phyloP scores from a whole-genome alignment of 2,797 vertebrate genomes.

The Microctenopoma lineatum region DNA sequence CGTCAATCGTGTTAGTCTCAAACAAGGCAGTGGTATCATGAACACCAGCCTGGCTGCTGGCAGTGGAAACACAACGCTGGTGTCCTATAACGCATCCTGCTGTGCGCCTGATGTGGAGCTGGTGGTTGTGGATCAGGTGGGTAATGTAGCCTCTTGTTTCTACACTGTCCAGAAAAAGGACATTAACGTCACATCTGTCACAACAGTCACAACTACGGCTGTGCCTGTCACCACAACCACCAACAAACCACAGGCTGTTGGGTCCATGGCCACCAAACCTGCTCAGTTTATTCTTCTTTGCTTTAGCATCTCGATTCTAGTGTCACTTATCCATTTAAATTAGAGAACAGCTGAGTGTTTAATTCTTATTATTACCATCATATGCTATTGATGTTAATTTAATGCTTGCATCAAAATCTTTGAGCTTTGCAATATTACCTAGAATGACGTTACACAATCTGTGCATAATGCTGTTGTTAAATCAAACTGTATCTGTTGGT shows the following conservation, averaged over 20 bases:
- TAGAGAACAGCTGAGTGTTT: no score
- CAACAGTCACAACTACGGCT: no score
- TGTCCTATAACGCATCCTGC: slow-evolving; percentile 61
- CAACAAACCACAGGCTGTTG: not conserved
- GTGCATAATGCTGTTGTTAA: no score
- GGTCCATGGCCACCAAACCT: slow-evolving; percentile 2
- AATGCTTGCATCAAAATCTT: no score
- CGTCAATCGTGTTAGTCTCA: slow-evolving; percentile 35
- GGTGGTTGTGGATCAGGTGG: slow-evolving; percentile 48
- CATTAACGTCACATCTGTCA: not conserved
- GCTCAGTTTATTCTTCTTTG: slow-evolving; percentile 16
- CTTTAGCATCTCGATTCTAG: slow-evolving; percentile 18
- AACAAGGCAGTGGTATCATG: slow-evolving; percentile 58
- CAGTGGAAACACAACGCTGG: slow-evolving; percentile 30
- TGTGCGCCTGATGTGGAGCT: slow-evolving; percentile 49
- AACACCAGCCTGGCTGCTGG: slow-evolving; percentile 2
- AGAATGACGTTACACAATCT: no score
- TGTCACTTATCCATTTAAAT: not conserved
- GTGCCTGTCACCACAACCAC: not conserved
- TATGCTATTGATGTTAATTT: no score
- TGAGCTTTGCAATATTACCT: no score
- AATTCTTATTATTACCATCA: no score
- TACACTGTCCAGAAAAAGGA: not conserved
- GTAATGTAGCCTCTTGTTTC: slow-evolving; percentile 58
- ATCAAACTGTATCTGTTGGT: no score